Evolutionary conservation across 2,888 invertebrate species (phyloP).

Genomic region (Lordiphosa andalusiaca): DNA sequence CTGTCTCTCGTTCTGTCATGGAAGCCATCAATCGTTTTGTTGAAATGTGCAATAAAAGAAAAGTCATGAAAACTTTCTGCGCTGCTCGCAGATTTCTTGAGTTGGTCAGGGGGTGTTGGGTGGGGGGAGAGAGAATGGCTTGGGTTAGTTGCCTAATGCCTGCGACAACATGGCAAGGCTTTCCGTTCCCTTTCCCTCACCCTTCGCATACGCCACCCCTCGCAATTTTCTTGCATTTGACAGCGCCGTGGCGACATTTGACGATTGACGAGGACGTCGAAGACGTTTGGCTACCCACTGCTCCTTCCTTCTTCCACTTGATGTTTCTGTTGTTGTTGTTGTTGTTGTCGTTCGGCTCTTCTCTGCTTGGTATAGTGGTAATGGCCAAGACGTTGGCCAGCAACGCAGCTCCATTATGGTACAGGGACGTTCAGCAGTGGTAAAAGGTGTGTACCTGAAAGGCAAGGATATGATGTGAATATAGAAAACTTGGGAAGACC

Average conservation of each 20-base stretch:
- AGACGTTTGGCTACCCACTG: conserved; percentile 30
- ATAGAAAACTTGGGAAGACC: too few species aligned
- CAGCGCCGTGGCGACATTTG: conserved; percentile 75
- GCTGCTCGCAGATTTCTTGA: conserved; percentile 69
- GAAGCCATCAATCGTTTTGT: conserved; percentile 79
- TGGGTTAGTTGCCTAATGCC: conserved; percentile 68
- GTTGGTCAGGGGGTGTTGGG: conserved; percentile 15
- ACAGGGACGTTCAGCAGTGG: not conserved
- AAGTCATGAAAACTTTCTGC: conserved; percentile 77
- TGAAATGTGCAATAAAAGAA: conserved; percentile 79
- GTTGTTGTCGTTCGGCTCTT: conserved; percentile 47
- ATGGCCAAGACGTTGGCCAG: conserved; percentile 55
- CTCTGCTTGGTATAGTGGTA: conserved; percentile 31
- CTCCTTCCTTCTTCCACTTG: not conserved
- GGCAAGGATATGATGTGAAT: too few species aligned
- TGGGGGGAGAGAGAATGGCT: conserved; percentile 16
- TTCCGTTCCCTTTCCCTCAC: conserved; percentile 31
- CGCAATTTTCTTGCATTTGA: conserved; percentile 65
- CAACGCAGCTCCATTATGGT: conserved; percentile 10
- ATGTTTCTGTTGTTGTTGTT: conserved; percentile 37
- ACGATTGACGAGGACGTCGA: conserved; percentile 77
- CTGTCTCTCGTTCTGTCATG: conserved; percentile 56
- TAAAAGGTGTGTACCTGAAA: not conserved
- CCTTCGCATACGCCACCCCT: conserved; percentile 2
- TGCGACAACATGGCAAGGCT: conserved; percentile 66